phyloP scores from a whole-genome alignment of 2,797 vertebrate species.

The Rhodeus uyekii region DNA sequence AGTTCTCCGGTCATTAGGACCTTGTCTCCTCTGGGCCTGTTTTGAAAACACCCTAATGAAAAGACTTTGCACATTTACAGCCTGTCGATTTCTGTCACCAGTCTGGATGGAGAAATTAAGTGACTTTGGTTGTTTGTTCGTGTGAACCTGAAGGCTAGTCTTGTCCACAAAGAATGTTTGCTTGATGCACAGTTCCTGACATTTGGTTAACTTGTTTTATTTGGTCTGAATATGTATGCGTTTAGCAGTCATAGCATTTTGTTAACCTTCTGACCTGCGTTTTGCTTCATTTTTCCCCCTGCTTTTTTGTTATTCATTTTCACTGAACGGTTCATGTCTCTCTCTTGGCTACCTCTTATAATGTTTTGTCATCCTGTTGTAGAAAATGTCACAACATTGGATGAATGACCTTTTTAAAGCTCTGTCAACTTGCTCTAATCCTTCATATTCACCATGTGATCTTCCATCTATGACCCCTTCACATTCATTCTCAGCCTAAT shows the following conservation, averaged over 20 bases:
- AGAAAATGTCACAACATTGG: constrained; percentile 39
- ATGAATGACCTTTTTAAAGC: constrained; percentile 55
- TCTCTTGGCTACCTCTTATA: background rate
- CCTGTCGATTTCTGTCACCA: constrained; percentile 23
- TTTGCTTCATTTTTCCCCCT: background rate
- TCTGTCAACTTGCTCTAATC: constrained; percentile 31
- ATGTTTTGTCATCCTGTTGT: constrained; percentile 7
- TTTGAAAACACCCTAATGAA: constrained; percentile 28
- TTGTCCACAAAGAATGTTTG: background rate
- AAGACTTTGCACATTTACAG: constrained; percentile 19
- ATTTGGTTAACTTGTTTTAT: background rate
- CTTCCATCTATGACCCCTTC: constrained; percentile 48
- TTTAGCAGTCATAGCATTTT: background rate
- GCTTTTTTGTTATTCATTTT: constrained; percentile 1
- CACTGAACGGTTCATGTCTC: background rate
- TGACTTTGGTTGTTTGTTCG: constrained; percentile 17
- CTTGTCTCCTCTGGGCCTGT: constrained; percentile 7
- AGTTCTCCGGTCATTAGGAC: constrained; percentile 2
- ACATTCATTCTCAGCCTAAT: constrained; percentile 50
- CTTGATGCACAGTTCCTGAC: background rate
- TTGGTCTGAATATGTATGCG: background rate
- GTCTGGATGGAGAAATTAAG: background rate
- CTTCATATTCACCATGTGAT: constrained; percentile 38
- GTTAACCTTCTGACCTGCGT: constrained; percentile 9
- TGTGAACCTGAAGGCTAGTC: background rate